These are phyloP conservation scores for Acrocephalus arundinaceus DNA, from an alignment of 2,113 vertebrate species.

Conservation along the genomic window DNA sequence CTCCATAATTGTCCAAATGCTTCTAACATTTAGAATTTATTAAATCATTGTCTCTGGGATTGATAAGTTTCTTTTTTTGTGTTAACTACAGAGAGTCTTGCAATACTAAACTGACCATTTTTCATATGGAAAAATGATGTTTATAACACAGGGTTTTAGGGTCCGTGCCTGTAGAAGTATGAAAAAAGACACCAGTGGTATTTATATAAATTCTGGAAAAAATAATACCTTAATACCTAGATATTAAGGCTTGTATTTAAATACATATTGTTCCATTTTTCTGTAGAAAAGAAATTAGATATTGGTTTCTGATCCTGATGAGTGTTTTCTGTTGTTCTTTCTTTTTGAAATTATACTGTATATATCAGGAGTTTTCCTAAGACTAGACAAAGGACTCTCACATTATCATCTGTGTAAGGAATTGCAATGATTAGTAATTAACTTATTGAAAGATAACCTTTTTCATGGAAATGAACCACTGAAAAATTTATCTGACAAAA, in stretches of 20 bases:
- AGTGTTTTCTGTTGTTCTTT: neutral
- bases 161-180: fast-evolving
- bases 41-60: neutral
- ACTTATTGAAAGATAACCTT: neutral
- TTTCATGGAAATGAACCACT: neutral
- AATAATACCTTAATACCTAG: neutral
- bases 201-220: neutral
- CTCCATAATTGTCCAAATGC: neutral
- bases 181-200: neutral
- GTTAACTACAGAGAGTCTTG: neutral
- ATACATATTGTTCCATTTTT: neutral
- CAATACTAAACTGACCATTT: neutral
- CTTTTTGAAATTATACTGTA: neutral
- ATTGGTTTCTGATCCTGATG: neutral
- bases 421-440: neutral
- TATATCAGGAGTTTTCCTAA: neutral
- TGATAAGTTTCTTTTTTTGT: neutral
- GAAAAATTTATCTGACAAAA: neutral
- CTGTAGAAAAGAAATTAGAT: neutral
- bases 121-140: neutral
- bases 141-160: neutral
- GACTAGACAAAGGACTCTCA: neutral
- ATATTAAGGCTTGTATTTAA: neutral
- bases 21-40: neutral
- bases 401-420: neutral